Conservation (phyloP, 2,113 vertebrate species). For the Abramis brama region DNA sequence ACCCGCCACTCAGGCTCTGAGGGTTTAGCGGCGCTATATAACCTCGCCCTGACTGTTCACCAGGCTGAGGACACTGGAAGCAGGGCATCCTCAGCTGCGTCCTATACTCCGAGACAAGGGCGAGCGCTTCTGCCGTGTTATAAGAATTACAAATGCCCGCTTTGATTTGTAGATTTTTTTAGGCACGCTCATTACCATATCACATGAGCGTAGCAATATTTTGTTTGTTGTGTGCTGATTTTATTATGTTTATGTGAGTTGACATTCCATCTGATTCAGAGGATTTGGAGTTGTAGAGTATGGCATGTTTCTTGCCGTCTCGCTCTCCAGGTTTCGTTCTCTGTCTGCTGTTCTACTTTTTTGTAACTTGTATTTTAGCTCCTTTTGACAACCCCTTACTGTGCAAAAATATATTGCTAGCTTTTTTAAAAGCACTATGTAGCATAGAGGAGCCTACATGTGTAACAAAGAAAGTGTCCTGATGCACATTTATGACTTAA, state of each 20-base stretch:
- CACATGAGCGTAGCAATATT: slow-evolving; percentile 24
- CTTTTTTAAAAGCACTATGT: background rate
- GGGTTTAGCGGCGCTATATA: slow-evolving; percentile 75
- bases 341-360: slow-evolving; percentile 27
- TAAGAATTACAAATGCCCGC: slow-evolving; percentile 45
- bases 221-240: slow-evolving; percentile 12
- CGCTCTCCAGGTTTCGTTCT: background rate
- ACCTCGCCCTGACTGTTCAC: slow-evolving; percentile 71
- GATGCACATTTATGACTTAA: background rate
- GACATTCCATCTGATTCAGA: slow-evolving; percentile 49
- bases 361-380: background rate
- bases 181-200: slow-evolving; percentile 25
- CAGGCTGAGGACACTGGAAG: slow-evolving; percentile 70
- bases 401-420: background rate
- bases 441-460: background rate
- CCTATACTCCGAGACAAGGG: slow-evolving; percentile 60
- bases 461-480: background rate
- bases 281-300: slow-evolving; percentile 26
- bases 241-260: slow-evolving; percentile 15
- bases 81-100: slow-evolving; percentile 66
- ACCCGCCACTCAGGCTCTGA: slow-evolving; percentile 64
- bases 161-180: slow-evolving; percentile 36
- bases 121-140: slow-evolving; percentile 60
- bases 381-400: background rate
- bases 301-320: slow-evolving; percentile 15